Conservation (phyloP, 2,797 vertebrate species). For the Xenops minutus region DNA sequence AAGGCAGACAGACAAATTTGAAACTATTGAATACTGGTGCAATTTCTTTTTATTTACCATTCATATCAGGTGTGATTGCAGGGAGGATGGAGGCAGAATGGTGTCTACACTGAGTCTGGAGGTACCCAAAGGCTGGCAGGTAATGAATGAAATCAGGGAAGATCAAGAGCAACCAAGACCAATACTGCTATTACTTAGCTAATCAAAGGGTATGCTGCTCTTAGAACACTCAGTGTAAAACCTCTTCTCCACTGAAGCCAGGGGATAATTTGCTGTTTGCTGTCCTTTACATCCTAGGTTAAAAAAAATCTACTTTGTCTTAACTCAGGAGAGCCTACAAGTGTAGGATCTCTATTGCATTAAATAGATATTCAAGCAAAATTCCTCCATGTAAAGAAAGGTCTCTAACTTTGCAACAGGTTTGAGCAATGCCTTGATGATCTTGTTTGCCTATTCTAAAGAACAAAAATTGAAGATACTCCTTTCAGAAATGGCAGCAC, state of each 20-base stretch:
- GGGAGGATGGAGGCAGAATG: not conserved
- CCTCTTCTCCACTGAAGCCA: not conserved
- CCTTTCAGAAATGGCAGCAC: not conserved
- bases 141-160: not conserved
- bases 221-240: not conserved
- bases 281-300: not conserved
- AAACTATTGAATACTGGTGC: not conserved
- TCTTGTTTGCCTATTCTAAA: not conserved
- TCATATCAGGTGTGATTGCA: not conserved
- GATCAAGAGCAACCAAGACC: not conserved
- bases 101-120: not conserved
- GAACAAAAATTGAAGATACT: not conserved
- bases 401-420: not conserved
- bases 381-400: not conserved
- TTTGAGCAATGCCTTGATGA: not conserved
- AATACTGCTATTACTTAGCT: not conserved
- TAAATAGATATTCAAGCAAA: not conserved
- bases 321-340: not conserved
- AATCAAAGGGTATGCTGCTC: not conserved
- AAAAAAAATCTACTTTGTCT: fast-evolving
- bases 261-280: not conserved
- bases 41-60: not conserved
- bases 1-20: not conserved
- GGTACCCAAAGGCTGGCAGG: not conserved
- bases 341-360: not conserved